A percentile compares a stretch with the other conserved stretches of the same genome.
phyloP scores from a whole-genome alignment of 2,888 invertebrate species.

The Hymenopus coronatus region DNA sequence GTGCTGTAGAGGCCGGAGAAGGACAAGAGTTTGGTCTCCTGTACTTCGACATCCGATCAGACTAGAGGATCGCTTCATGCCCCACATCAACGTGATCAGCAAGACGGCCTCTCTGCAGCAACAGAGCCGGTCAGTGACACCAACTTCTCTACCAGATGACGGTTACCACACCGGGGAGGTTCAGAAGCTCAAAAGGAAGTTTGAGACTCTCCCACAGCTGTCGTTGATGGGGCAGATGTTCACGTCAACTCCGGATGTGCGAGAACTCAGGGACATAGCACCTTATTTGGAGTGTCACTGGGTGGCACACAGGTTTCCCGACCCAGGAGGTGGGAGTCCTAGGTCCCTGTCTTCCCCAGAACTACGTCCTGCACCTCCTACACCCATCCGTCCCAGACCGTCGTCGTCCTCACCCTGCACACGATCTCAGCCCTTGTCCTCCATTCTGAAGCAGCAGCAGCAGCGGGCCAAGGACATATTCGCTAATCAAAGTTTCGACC shows the following conservation, averaged over 20 bases:
- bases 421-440: constrained; percentile 10
- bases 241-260: constrained; percentile 75
- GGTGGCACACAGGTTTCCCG: constrained; percentile 77
- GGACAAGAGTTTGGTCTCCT: constrained; percentile 57
- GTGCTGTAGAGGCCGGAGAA: constrained; percentile 50
- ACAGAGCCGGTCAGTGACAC: constrained; percentile 37
- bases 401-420: constrained; percentile 50
- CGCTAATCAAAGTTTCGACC: constrained; percentile 69
- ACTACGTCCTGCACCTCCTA: constrained; percentile 46
- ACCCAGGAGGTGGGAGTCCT: constrained; percentile 51
- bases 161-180: constrained; percentile 61
- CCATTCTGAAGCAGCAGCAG: constrained; percentile 25
- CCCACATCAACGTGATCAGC: constrained; percentile 86
- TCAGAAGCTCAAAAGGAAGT: constrained; percentile 67
- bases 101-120: constrained; percentile 69
- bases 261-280: constrained; percentile 72
- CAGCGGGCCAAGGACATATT: constrained; percentile 50
- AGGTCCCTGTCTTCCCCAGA: constrained; percentile 43
- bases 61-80: constrained; percentile 74
- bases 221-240: constrained; percentile 75
- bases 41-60: constrained; percentile 62
- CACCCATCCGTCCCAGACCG: constrained; percentile 39
- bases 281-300: constrained; percentile 76
- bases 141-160: constrained; percentile 39
- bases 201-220: constrained; percentile 57